Evolutionary conservation across 2,113 vertebrate species (phyloP).

Genomic region (Cathartes aura): DNA sequence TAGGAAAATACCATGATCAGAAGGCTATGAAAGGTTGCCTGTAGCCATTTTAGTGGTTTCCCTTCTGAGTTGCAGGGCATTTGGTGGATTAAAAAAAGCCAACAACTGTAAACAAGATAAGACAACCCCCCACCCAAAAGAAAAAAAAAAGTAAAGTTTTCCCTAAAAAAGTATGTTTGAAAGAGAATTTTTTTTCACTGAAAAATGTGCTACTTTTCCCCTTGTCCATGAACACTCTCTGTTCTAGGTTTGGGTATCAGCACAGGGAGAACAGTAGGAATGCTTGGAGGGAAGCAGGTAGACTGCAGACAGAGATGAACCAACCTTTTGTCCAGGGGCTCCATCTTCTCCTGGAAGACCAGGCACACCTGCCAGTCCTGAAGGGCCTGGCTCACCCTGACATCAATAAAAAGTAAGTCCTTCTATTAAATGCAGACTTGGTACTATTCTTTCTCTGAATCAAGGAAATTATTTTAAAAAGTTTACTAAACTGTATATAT

Average conservation of each 20-base stretch:
- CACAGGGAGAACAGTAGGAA: not conserved
- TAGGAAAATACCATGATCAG: not conserved
- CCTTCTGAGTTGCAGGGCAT: not conserved
- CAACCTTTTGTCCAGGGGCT: slow-evolving; percentile 86
- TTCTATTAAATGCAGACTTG: not conserved
- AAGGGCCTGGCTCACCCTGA: slow-evolving; percentile 84
- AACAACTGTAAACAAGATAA: not conserved
- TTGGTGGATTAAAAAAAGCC: not conserved
- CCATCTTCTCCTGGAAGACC: slow-evolving; percentile 89
- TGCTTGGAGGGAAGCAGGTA: not conserved
- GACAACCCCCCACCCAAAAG: not conserved
- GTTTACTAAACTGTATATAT: not conserved
- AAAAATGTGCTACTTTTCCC: not conserved
- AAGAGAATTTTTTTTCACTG: not conserved
- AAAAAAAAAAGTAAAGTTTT: not conserved
- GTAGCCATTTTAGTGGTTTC: not conserved
- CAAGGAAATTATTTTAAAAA: not conserved
- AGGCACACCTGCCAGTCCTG: slow-evolving; percentile 83
- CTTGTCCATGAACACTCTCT: not conserved
- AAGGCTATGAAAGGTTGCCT: not conserved
- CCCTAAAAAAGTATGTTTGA: not conserved
- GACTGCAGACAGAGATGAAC: not conserved
- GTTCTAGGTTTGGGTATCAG: not conserved
- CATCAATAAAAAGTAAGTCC: slow-evolving; percentile 12
- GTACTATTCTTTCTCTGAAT: not conserved